Conservation (phyloP, 1,140 invertebrate species). For the Neodiprion virginianus region DNA sequence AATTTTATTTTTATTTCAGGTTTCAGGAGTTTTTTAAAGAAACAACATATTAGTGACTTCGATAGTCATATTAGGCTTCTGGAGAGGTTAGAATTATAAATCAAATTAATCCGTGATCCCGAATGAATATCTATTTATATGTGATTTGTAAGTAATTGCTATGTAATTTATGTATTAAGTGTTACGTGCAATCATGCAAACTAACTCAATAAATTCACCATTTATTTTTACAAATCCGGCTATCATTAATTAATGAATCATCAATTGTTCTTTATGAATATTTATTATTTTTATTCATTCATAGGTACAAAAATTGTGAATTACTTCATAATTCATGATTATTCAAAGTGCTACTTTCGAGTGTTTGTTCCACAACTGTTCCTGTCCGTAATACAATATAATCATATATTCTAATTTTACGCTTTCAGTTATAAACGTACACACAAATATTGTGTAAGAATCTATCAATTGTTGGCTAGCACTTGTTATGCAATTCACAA, state of each 20-base stretch:
- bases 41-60: slow-evolving; percentile 39
- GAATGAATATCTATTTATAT: not conserved
- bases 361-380: slow-evolving; percentile 13
- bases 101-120: no score
- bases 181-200: not conserved
- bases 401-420: not conserved
- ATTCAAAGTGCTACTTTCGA: slow-evolving; percentile 1
- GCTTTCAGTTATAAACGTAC: not conserved
- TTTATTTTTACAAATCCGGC: not conserved
- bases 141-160: not conserved
- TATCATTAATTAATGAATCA: not conserved
- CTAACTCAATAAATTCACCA: not conserved
- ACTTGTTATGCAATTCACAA: not conserved
- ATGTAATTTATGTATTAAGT: not conserved
- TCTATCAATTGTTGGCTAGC: not conserved
- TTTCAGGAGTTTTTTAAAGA: slow-evolving; percentile 47
- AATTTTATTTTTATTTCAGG: slow-evolving; percentile 36
- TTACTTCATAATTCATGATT: not conserved
- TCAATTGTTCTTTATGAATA: not conserved
- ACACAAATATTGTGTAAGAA: not conserved
- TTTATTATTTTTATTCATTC: slow-evolving; percentile 11
- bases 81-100: not conserved
- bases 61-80: slow-evolving; percentile 31
- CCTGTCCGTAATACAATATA: not conserved
- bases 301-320: slow-evolving; percentile 11